Evolutionary conservation across 2,888 invertebrate species (phyloP), one percentile per base, ranked within the genome.

Genomic region (Cephus sareptanus): DNA sequence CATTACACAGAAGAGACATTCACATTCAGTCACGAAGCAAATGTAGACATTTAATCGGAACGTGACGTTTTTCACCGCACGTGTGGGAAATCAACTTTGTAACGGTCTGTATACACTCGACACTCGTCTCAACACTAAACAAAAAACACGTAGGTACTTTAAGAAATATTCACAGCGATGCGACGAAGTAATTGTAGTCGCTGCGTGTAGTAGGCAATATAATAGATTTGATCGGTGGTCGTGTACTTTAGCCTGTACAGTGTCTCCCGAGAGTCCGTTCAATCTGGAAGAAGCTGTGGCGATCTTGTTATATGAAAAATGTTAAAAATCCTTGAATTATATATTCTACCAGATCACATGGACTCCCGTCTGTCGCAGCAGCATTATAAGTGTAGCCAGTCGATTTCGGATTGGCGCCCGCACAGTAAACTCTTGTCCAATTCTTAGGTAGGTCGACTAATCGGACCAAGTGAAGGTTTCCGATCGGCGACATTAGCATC

Each of bases 361-460:
- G 40, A 40, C 40, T 40, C 40, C 40, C 71, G 40, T 78, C 76
- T 76, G 70, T 78, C 71, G 75, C 75, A 78, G 75, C 78, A 78
- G 71, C 78, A 71, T 40, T 40, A 70, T 85, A 87, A 87, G 87
- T 85, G 86, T 89, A 86, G 90, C 89, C 90, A 90, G 89, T 89
- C 84, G 83, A 82, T 83, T 86, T 87, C 83, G 85, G 85, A 85
- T 89, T 90, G 91, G 90, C 90, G 90, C 91, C 91, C 91, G 90
- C 91, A 91, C 91, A 91, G 90, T 91, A 90, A 89, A 90, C 90
- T 90, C 91, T 91, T 91, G 91, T 91, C 91, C 91, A 91, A 89
- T 91, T 90, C 86, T 89, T 90, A 90, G 90, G 83, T 90, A 90
- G 86, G 85, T 86, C 88, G 86, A 81, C 84, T 81, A 35, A 83